These are phyloP conservation scores for Myodes glareolus DNA, from an alignment of 2,113 vertebrate genomes.

Conservation along the genomic window DNA sequence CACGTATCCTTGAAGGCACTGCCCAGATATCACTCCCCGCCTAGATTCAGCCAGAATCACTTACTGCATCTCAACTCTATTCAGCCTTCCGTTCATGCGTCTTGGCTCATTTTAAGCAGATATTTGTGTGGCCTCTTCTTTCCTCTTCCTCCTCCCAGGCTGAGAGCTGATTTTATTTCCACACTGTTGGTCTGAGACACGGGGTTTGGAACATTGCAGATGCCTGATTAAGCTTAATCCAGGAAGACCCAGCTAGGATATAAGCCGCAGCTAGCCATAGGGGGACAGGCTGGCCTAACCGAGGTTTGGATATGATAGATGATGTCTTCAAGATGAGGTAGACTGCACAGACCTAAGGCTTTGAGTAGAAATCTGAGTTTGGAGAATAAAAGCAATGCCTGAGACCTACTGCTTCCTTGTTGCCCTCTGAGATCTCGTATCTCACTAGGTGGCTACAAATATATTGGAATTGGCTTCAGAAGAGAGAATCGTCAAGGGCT, in stretches of 20 bases:
- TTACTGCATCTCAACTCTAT: neutral
- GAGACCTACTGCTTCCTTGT: neutral
- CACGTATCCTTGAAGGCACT: neutral
- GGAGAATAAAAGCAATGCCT: neutral
- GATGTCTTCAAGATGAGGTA: neutral
- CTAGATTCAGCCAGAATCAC: neutral
- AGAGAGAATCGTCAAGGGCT: neutral
- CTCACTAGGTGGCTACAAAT: neutral
- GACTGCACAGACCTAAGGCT: neutral
- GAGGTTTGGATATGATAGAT: neutral
- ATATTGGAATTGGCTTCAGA: neutral
- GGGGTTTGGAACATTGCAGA: neutral
- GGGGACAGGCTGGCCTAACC: neutral
- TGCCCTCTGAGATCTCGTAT: neutral
- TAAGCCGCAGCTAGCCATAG: neutral
- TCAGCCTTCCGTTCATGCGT: neutral
- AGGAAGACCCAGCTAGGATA: neutral
- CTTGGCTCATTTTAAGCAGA: constrained; percentile 57
- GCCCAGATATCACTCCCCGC: constrained; percentile 23
- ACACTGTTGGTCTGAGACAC: neutral
- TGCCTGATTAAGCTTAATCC: neutral
- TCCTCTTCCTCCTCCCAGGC: neutral
- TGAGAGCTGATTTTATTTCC: constrained; percentile 53
- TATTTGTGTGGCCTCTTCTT: neutral
- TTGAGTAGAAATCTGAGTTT: neutral